Base-by-base conservation (phyloP, 2,888 invertebrate species). In the Argyresthia albistria region DNA sequence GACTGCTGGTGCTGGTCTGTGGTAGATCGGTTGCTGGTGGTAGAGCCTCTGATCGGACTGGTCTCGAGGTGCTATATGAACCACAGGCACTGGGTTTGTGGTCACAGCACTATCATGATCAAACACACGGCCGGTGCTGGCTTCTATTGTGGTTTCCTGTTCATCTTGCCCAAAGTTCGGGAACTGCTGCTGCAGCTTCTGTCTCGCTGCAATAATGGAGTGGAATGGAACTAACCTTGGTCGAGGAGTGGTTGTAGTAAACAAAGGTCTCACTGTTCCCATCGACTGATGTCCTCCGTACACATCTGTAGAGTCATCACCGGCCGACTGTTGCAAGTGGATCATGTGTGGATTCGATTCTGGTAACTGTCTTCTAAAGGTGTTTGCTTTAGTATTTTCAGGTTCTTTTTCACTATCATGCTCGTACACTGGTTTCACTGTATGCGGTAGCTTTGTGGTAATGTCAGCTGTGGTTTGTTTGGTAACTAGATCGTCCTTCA, bases 231-330 rank as follows among this genome's bases (percentile, higher is more conserved):
- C 73, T 35, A 90, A 66, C 62, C 91, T 80, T 0, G 92, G 88
- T 25, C 91, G 80, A 12, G 80, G 76, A 8, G 86, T 88, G 0
- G 91, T 90, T 0, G 92, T 93, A 0, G 92, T 92, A 60, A 93
- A 93, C 12, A 93, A 70, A 0, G 92, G 93, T 37, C 93, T 79
- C 6, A 92, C 89, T 35, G 91, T 89, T 54, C 89, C 90, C 14
- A 90, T 90, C 0, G 91, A 91, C 11, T 91, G 73, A 25, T 92
- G 90, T 39, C 90, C 89, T 37, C 92, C 92, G 58, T 93, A 93
- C 0, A 93, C 91, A 61, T 93, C 93, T 1, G 91, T 88, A 4
- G 90, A 88, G 65, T 93, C 93, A 59, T 91, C 91, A 10, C 90
- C 91, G 15, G 87, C 77, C 0, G 89, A 89, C 65, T 92, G 92